A percentile compares a stretch with the other conserved stretches of the same genome.
Conservation (phyloP, 2,888 invertebrate species). For the Chloroclystis v-ata region DNA sequence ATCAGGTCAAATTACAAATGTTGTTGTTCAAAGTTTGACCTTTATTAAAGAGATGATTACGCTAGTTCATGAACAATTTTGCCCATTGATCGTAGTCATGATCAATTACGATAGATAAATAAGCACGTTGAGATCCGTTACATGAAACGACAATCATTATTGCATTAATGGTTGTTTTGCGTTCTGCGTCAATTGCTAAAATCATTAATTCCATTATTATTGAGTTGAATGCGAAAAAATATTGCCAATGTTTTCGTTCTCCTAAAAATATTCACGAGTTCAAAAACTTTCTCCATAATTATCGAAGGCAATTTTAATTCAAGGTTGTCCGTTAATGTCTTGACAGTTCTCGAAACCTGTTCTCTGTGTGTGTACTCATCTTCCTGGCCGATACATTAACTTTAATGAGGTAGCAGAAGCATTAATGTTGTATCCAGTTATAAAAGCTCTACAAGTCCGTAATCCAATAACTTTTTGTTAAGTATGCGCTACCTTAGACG, state of each 20-base stretch:
- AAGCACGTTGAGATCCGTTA: constrained; percentile 41
- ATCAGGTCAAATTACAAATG: not conserved
- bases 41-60: constrained; percentile 10
- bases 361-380: constrained; percentile 27
- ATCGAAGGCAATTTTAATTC: constrained; percentile 27
- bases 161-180: constrained; percentile 20
- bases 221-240: too few relatives aligned
- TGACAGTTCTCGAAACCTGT: constrained; percentile 36
- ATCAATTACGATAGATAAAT: constrained; percentile 31
- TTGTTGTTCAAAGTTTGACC: constrained; percentile 4
- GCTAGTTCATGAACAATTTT: constrained; percentile 31
- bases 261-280: constrained; percentile 1
- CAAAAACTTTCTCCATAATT: constrained; percentile 28
- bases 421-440: constrained; percentile 38
- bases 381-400: constrained; percentile 27
- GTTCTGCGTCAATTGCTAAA: not conserved
- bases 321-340: constrained; percentile 32
- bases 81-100: constrained; percentile 29
- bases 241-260: too few relatives aligned
- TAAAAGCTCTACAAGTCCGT: constrained; percentile 35
- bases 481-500: constrained; percentile 34
- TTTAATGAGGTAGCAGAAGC: constrained; percentile 35
- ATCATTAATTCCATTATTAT: too few relatives aligned
- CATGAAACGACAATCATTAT: constrained; percentile 33
- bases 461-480: constrained; percentile 44